Base-by-base conservation (phyloP, 2,888 invertebrate genomes). In the Tetropium fuscum region DNA sequence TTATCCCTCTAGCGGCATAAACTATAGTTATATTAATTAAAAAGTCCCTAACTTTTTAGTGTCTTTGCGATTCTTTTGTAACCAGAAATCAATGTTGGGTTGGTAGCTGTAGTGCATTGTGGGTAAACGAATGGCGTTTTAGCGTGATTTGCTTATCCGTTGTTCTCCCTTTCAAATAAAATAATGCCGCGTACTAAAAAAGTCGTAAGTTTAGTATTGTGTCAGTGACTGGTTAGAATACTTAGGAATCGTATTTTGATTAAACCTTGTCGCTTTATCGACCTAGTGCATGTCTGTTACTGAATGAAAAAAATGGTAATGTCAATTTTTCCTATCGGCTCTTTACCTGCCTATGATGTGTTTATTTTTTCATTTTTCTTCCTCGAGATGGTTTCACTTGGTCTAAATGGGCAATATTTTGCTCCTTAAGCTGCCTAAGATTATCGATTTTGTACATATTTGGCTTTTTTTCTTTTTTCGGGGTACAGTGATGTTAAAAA, bases 31-130 rank as follows among this genome's bases (percentile, higher is more conserved):
- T 8, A 22, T 15, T 59, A 72, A 70, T 68, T 71, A 79, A 80
- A 80, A 80, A 78, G 73, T 74, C 78, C 77, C 80, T 76, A 78
- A 78, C 70, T 78, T 80, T 80, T 79, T 77, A 69, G 80, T 79
- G 80, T 70, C 64, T 78, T 80, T 70, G 68, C 51, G 60, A 75
- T 80, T 80, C 80, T 80, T 80, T 79, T 76, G 75, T 77, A 77
- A 72, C 80, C 70, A 80, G 80, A 80, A 81, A 82, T 82, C 81
- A 78, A 81, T 82, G 82, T 81, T 81, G 81, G 81, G 82, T 81
- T 81, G 81, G 81, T 70, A 80, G 73, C 67, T 69, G 74, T 74
- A 72, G 64, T 72, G 78, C 74, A 78, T 77, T 74, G 55, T 77
- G 79, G 78, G 80, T 76, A 76, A 60, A 63, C 47, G 64, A 68